Conservation (phyloP, 2,113 vertebrate genomes). For the Mustela lutreola region DNA sequence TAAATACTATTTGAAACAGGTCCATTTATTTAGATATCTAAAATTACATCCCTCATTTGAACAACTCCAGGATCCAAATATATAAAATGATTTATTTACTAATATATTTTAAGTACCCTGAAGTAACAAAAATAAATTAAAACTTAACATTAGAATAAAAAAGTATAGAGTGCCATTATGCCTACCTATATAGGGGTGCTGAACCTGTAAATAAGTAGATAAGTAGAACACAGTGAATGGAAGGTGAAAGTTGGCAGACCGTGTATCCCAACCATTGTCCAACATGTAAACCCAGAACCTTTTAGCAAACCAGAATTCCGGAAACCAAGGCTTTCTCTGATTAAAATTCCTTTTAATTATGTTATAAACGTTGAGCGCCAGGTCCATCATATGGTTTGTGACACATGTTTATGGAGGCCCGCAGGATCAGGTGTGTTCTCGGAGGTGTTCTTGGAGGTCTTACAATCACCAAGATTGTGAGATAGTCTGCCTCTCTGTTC, state of each 20-base stretch:
- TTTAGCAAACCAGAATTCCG: background rate
- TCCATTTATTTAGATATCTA: constrained; percentile 52
- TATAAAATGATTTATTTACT: constrained; percentile 39
- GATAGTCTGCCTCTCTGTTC: background rate
- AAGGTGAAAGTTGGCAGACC: background rate
- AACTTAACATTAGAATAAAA: constrained; percentile 30
- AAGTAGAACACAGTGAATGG: background rate
- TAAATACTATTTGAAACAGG: constrained; percentile 22
- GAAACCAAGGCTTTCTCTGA: background rate
- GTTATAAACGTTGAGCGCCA: background rate
- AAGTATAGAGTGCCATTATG: background rate
- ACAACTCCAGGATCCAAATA: background rate
- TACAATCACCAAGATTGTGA: background rate
- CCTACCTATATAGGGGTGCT: background rate
- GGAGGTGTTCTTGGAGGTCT: background rate
- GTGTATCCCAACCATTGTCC: background rate
- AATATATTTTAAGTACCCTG: constrained; percentile 55
- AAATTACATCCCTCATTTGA: constrained; percentile 44
- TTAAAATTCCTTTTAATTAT: background rate
- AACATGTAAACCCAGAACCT: background rate
- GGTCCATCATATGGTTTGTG: background rate
- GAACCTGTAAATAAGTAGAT: background rate
- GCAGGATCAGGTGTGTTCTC: background rate
- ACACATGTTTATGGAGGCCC: background rate
- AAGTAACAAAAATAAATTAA: constrained; percentile 61